Percentiles rank a stretch among this genome's conserved stretches.
Conservation (phyloP, 2,113 vertebrate genomes). For the Gopherus flavomarginatus region DNA sequence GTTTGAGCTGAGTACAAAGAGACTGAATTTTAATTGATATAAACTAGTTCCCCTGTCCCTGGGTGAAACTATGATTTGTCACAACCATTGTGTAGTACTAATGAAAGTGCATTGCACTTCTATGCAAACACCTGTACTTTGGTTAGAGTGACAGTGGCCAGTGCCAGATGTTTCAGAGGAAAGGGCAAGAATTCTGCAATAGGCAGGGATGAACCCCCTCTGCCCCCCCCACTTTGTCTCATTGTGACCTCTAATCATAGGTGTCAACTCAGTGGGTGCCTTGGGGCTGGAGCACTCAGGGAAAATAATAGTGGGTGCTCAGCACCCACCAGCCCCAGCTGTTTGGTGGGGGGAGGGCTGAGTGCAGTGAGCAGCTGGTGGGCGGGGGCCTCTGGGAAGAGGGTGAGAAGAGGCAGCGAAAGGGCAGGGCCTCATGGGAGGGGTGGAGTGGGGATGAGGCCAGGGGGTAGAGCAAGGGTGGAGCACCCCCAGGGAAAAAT, state of each 20-base stretch:
- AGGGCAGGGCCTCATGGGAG: too few species aligned
- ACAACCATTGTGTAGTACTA: not conserved
- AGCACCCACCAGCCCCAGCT: too few species aligned
- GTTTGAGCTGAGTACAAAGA: not conserved
- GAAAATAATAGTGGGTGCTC: too few species aligned
- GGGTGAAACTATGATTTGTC: not conserved
- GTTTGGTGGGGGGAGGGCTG: too few species aligned
- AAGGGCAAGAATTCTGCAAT: rapidly evolving
- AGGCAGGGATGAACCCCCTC: not conserved
- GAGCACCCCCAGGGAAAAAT: too few species aligned
- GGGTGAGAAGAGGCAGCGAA: too few species aligned
- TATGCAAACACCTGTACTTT: not conserved
- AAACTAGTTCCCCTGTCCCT: not conserved
- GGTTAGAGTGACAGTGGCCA: not conserved
- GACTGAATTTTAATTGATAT: not conserved
- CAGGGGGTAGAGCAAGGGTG: too few species aligned
- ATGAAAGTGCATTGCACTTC: not conserved
- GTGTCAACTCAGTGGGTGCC: too few species aligned
- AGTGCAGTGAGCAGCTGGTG: too few species aligned
- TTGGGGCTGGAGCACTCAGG: too few species aligned
- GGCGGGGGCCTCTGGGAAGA: too few species aligned
- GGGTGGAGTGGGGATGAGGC: too few species aligned
- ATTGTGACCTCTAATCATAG: not conserved
- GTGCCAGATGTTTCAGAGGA: not conserved
- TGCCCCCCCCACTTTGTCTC: not conserved